Conservation (phyloP, 2,797 vertebrate genomes). For the Neoniphon sammara region DNA sequence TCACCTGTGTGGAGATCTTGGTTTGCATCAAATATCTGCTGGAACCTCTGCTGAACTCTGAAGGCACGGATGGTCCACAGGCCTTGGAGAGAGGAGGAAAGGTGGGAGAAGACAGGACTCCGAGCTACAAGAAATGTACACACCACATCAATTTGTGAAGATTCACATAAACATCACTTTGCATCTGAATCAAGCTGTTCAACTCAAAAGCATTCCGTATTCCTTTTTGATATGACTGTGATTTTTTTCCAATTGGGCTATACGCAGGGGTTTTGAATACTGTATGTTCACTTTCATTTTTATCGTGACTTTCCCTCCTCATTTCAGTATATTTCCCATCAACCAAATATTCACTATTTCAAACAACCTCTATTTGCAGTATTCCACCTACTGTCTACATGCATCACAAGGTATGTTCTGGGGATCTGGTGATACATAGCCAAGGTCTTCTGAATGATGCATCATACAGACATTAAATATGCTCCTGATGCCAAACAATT, state of each 20-base stretch:
- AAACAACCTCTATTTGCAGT: not conserved
- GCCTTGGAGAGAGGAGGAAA: constrained; percentile 94
- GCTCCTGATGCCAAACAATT: constrained; percentile 7
- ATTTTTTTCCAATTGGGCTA: not conserved
- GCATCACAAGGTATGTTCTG: not conserved
- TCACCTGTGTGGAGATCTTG: constrained; percentile 95
- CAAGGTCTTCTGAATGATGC: constrained; percentile 5
- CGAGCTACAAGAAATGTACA: constrained; percentile 79
- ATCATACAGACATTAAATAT: constrained; percentile 17
- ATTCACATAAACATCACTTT: constrained; percentile 16
- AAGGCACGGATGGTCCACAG: constrained; percentile 95
- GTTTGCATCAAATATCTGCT: constrained; percentile 90
- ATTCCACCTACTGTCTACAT: not conserved
- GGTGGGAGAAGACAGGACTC: constrained; percentile 94
- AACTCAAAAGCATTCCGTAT: not conserved
- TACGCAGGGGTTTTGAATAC: not conserved
- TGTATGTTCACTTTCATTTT: not conserved
- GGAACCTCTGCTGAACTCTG: constrained; percentile 89
- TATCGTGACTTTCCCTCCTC: not conserved
- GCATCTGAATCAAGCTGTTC: not conserved
- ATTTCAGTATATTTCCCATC: not conserved
- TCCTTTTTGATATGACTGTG: not conserved
- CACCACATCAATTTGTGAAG: not conserved
- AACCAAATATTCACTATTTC: not conserved
- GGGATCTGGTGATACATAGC: not conserved